These are phyloP conservation scores for Lepidothrix coronata DNA, from an alignment of 2,113 vertebrate species.

Conservation along the genomic window DNA sequence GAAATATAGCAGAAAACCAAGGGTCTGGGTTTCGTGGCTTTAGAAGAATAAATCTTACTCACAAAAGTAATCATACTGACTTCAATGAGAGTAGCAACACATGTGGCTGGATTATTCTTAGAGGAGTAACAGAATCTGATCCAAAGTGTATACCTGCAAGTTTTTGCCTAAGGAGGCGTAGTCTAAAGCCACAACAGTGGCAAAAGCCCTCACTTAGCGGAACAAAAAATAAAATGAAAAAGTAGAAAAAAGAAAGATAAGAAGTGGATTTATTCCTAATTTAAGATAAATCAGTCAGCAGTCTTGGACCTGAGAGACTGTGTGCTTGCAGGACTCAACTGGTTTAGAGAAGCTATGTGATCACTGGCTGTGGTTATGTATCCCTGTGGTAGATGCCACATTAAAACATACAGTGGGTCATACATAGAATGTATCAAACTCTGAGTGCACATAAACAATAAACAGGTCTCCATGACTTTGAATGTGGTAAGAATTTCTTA, in stretches of 20 bases:
- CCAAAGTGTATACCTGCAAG: neutral
- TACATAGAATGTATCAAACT: neutral
- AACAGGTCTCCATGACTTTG: neutral
- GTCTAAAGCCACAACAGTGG: neutral
- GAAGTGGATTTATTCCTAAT: neutral
- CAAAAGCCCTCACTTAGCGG: neutral
- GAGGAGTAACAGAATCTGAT: neutral
- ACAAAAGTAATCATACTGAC: neutral
- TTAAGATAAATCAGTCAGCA: neutral
- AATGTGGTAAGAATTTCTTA: neutral
- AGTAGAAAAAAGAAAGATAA: neutral
- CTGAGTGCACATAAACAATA: neutral
- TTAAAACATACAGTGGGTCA: neutral
- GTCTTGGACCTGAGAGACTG: neutral
- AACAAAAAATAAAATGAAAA: neutral
- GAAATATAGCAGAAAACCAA: neutral
- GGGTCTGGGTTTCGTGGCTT: neutral
- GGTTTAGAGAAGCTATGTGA: neutral
- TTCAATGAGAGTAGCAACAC: neutral
- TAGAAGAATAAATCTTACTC: neutral
- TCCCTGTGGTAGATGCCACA: neutral
- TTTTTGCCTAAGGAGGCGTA: neutral
- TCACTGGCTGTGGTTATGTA: neutral
- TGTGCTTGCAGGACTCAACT: neutral
- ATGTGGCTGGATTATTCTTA: neutral